These are phyloP conservation scores for Coregonus clupeaformis DNA, from an alignment of 2,113 vertebrate genomes.

Conservation along the genomic window DNA sequence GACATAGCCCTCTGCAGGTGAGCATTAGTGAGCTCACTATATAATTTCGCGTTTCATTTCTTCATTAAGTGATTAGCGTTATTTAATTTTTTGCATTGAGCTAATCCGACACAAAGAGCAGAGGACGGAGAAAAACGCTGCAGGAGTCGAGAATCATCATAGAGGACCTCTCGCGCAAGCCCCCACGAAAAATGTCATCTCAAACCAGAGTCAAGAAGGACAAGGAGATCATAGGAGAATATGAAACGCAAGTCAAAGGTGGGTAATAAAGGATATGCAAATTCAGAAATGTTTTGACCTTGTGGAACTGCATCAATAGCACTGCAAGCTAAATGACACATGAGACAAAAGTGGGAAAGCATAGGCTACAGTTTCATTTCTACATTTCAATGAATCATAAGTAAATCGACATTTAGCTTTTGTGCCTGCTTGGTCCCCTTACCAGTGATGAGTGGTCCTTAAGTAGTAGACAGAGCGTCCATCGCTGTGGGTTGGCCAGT, in stretches of 20 bases:
- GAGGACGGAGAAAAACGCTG: conserved; percentile 31
- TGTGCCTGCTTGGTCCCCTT: no score
- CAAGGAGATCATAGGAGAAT: conserved; percentile 94
- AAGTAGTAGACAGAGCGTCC: no score
- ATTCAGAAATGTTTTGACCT: conserved; percentile 5
- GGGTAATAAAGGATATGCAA: conserved; percentile 33
- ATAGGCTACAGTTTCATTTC: neutral
- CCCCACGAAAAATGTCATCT: conserved; percentile 83
- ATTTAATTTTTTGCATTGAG: conserved; percentile 28
- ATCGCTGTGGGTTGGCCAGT: no score
- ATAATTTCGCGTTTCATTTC: neutral
- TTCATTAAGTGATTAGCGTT: neutral
- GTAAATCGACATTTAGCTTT: no score
- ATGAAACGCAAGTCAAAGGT: conserved; percentile 97
- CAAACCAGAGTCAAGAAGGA: conserved; percentile 90
- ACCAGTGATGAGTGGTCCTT: no score
- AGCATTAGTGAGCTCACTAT: neutral
- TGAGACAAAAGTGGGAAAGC: neutral
- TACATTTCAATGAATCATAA: neutral
- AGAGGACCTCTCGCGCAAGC: conserved; percentile 31
- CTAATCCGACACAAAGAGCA: conserved; percentile 18
- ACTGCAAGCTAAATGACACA: neutral
- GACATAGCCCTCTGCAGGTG: neutral
- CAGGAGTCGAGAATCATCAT: conserved; percentile 47
- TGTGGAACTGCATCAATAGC: conserved; percentile 4